Evolutionary conservation across 2,888 invertebrate species (phyloP), one percentile per base, ranked within the genome.

Genomic region (Brachyopa scutellaris): DNA sequence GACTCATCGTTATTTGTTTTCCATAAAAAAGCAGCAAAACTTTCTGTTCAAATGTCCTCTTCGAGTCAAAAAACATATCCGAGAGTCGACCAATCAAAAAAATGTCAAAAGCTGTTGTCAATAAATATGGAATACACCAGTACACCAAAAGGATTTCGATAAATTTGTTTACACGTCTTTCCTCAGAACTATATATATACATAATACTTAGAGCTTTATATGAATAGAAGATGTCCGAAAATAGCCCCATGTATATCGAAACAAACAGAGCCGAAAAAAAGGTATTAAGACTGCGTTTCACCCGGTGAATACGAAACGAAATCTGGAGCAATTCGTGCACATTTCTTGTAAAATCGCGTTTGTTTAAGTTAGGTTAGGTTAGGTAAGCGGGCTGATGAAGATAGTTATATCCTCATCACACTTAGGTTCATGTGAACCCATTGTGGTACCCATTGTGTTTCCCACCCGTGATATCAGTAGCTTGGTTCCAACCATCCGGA

Each of bases 261-360:
- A 53, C 2, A 31, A 31, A 42, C 2, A 66, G 6, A 0, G 53
- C 26, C 21, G 66, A 53, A 15, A 53, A 66, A 19, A 53, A 21
- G 1, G 2, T 9, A 11, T 53, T 53, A 21, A 66, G 5, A 4
- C 9, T n/a, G 5, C 3, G 13, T 7, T 53, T 66, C 6, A 53
- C 13, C 2, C 53, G 53, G n/a, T 66, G 21, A 0, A 66, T 66
- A 0, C 66, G 66, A 31, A 31, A 53, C 3, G 42, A 66, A n/a
- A 66, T 13, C 31, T 0, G 5, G 2, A 66, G 42, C 21, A 66
- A 5, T 2, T 11, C 11, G 2, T 15, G 8, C 1, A 64, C 38
- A 1, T 51, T 49, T 1, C 1, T 11, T 9, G 51, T 38, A 0
- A 51, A 11, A 36, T 15, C 19, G 1, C 8, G 2, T 2, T 13